Conservation (phyloP, 2,888 invertebrate genomes). For the Tetranychus truncatus region DNA sequence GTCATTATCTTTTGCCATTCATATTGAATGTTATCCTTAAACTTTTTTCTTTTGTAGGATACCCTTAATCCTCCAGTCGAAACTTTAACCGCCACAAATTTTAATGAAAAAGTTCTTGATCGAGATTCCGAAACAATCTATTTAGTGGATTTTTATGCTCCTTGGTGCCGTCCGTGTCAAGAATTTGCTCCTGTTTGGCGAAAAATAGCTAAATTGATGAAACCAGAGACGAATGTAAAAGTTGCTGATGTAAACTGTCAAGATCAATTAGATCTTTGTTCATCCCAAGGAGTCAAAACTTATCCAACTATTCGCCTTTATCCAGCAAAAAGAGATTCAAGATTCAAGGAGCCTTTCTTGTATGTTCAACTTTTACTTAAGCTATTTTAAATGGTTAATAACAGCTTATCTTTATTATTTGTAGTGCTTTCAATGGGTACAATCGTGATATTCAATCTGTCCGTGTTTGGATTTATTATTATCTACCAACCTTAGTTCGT, state of each 20-base stretch:
- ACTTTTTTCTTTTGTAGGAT: constrained; percentile 30
- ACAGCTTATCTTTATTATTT: constrained; percentile 4
- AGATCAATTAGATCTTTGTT: constrained; percentile 41
- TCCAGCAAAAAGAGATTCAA: constrained; percentile 37
- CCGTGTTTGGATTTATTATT: constrained; percentile 44
- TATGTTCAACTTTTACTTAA: constrained; percentile 27
- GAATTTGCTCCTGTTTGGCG: constrained; percentile 49
- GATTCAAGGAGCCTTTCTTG: constrained; percentile 26
- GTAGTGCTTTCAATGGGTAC: constrained; percentile 43
- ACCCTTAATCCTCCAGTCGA: constrained; percentile 40
- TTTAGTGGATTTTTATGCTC: constrained; percentile 52
- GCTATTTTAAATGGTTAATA: constrained; percentile 20
- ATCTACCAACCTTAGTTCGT: constrained; percentile 43
- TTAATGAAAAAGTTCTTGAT: constrained; percentile 38
- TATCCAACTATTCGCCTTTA: constrained; percentile 52
- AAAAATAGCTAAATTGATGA: constrained; percentile 41
- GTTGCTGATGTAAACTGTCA: constrained; percentile 51
- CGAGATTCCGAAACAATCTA: constrained; percentile 42
- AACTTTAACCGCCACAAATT: constrained; percentile 39
- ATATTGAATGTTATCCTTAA: constrained; percentile 3
- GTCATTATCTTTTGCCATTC: constrained; percentile 32
- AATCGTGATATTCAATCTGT: constrained; percentile 44
- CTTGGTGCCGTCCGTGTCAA: constrained; percentile 57
- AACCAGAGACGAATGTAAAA: constrained; percentile 37
- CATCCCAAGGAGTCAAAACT: constrained; percentile 41